Conservation (phyloP, 2,797 vertebrate genomes). For the Poecilia picta region DNA sequence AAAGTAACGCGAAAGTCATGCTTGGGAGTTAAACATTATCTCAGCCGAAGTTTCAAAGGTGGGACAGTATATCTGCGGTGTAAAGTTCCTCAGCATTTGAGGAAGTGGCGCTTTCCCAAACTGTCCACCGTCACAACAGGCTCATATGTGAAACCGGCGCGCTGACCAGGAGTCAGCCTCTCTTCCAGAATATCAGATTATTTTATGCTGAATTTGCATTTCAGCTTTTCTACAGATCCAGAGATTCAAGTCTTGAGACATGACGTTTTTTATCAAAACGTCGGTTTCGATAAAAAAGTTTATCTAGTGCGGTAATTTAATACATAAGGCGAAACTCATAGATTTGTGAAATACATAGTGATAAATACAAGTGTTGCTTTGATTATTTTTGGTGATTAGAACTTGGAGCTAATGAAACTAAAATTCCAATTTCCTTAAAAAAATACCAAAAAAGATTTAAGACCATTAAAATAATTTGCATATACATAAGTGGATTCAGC, state of each 20-base stretch:
- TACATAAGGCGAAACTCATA: background rate
- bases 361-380: background rate
- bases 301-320: background rate
- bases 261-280: too few species aligned
- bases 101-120: conserved; percentile 41
- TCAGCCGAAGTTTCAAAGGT: conserved; percentile 70
- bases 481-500: background rate
- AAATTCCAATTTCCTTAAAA: background rate
- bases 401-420: background rate
- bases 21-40: conserved; percentile 79
- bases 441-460: background rate
- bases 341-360: background rate
- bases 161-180: background rate
- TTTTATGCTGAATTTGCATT: background rate
- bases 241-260: background rate
- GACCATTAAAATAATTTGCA: background rate
- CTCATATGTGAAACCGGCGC: background rate
- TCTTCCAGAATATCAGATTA: background rate
- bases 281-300: background rate
- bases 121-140: background rate
- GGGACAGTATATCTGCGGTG: conserved; percentile 64
- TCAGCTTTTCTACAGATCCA: background rate
- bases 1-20: conserved; percentile 14
- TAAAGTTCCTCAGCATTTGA: conserved; percentile 73
- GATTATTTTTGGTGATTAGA: background rate